Percentiles rank a stretch among this genome's conserved stretches.
Conservation (phyloP, 1,140 invertebrate species). For the Drosophila sproati region DNA sequence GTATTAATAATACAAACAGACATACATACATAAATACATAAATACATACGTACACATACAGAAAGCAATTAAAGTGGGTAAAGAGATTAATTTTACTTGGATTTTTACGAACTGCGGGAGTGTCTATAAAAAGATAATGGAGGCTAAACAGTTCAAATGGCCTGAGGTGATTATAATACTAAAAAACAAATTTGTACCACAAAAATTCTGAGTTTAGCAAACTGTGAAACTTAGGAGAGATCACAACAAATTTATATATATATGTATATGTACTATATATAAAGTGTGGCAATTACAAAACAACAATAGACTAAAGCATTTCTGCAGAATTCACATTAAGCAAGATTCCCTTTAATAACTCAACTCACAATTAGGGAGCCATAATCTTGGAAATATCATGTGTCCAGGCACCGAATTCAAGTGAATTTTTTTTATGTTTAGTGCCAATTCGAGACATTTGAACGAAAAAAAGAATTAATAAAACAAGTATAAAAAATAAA, state of each 20-base stretch:
- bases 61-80: background rate
- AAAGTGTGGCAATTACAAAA: background rate
- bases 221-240: background rate
- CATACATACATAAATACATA: background rate
- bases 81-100: constrained; percentile 10
- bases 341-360: constrained; percentile 9
- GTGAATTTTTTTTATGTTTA: constrained; percentile 24
- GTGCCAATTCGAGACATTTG: constrained; percentile 10
- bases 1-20: too few relatives aligned
- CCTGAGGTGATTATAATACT: constrained; percentile 8
- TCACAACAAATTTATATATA: too few relatives aligned
- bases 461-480: constrained; percentile 1
- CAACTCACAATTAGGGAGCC: constrained; percentile 10
- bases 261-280: too few relatives aligned
- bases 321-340: constrained; percentile 22
- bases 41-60: background rate
- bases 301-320: constrained; percentile 2
- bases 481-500: constrained; percentile 5
- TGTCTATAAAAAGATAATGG: constrained; percentile 15
- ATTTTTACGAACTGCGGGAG: constrained; percentile 16
- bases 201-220: constrained; percentile 2
- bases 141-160: constrained; percentile 6
- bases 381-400: constrained; percentile 10
- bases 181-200: background rate
- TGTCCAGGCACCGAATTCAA: constrained; percentile 16